These are phyloP conservation scores for Epirrhoe alternata DNA, from an alignment of 2,888 invertebrate genomes.

Conservation along the genomic window DNA sequence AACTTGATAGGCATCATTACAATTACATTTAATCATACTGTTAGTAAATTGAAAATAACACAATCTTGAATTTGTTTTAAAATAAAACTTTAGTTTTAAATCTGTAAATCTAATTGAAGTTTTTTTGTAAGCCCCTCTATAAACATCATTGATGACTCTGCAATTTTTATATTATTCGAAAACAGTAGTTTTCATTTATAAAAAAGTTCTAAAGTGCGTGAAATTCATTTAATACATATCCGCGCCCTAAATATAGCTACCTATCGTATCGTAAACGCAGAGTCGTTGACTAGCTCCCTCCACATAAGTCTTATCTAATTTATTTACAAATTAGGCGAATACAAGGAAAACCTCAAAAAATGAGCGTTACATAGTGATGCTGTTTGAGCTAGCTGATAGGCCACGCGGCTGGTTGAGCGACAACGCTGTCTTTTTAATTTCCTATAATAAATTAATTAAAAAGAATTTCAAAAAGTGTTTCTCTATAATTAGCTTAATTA, in stretches of 20 bases:
- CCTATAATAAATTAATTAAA: slow-evolving; percentile 33
- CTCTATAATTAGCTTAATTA: slow-evolving; percentile 17
- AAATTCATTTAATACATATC: neutral
- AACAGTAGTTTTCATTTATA: too few species aligned
- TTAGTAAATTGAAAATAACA: too few species aligned
- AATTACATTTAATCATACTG: too few species aligned
- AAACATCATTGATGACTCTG: too few species aligned
- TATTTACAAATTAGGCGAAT: slow-evolving; percentile 35
- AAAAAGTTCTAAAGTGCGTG: neutral
- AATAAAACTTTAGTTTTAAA: too few species aligned
- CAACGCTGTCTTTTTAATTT: slow-evolving; percentile 26
- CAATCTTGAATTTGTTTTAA: too few species aligned
- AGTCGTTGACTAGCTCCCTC: slow-evolving; percentile 35
- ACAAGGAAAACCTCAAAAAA: slow-evolving; percentile 25
- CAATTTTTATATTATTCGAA: too few species aligned
- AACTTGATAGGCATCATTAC: too few species aligned
- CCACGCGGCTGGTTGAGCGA: slow-evolving; percentile 30
- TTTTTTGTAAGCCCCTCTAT: too few species aligned
- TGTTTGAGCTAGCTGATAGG: slow-evolving; percentile 43
- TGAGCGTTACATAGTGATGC: slow-evolving; percentile 39
- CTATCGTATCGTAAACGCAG: slow-evolving; percentile 11
- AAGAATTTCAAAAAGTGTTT: slow-evolving; percentile 36
- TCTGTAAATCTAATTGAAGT: too few species aligned
- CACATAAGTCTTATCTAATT: slow-evolving; percentile 32
- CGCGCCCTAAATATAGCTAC: slow-evolving; percentile 10